phyloP scores from a whole-genome alignment of 2,797 vertebrate species.

The Saxicola maurus region DNA sequence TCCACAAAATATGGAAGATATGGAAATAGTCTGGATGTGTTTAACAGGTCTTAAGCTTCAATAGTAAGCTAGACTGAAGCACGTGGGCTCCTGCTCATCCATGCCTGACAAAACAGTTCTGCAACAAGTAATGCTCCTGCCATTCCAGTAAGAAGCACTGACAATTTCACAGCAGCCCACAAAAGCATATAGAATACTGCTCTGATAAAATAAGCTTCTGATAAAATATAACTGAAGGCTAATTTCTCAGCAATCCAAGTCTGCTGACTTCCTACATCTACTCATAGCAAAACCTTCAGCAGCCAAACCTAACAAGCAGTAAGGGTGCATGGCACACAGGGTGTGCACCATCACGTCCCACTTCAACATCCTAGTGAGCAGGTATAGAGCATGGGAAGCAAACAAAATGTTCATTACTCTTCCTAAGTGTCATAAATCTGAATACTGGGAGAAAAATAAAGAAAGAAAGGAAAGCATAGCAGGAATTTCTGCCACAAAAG shows the following conservation, averaged over 20 bases:
- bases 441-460: not conserved
- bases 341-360: not conserved
- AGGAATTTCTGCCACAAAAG: not conserved
- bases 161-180: not conserved
- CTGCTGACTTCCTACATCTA: not conserved
- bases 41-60: not conserved
- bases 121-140: not conserved
- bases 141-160: not conserved
- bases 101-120: not conserved
- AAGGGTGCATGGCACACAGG: not conserved
- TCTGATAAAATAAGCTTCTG: not conserved
- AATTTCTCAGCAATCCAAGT: not conserved
- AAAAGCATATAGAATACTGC: not conserved
- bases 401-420: not conserved
- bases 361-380: rapidly evolving
- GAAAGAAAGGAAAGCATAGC: not conserved
- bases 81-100: not conserved
- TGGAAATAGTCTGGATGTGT: not conserved
- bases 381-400: not conserved
- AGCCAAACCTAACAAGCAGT: not conserved
- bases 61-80: not conserved
- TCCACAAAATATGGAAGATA: not conserved
- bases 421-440: not conserved
- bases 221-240: not conserved
- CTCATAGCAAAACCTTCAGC: not conserved